Evolutionary conservation across 2,797 vertebrate species (phyloP).

Genomic region (Lepilemur septentrionalis): DNA sequence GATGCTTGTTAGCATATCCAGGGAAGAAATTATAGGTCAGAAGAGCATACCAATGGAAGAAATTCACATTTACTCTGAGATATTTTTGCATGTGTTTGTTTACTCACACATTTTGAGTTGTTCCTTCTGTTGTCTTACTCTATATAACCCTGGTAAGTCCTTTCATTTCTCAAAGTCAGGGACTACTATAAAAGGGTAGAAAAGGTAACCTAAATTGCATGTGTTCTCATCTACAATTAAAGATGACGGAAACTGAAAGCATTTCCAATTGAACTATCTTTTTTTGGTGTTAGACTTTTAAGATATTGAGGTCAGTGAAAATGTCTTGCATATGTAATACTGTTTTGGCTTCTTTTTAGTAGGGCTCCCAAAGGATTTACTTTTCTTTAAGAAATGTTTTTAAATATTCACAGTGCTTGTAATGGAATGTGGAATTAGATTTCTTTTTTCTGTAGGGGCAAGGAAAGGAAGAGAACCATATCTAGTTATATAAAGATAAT

Average conservation of each 20-base stretch:
- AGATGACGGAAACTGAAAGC: not conserved
- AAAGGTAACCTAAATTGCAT: not conserved
- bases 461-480: not conserved
- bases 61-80: conserved; percentile 1
- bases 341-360: conserved; percentile 42
- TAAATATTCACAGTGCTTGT: not conserved
- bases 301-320: not conserved
- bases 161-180: conserved; percentile 16
- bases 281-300: not conserved
- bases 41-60: not conserved
- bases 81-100: conserved; percentile 23
- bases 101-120: not conserved
- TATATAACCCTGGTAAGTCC: not conserved
- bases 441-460: not conserved
- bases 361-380: not conserved
- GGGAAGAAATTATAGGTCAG: not conserved
- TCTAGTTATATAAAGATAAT: not conserved
- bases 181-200: conserved; percentile 3
- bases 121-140: conserved; percentile 5
- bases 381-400: not conserved
- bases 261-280: not conserved
- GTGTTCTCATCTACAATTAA: not conserved
- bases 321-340: not conserved
- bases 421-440: conserved; percentile 31
- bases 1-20: not conserved